Percentiles rank a stretch among this genome's conserved stretches.
Evolutionary conservation across 2,113 vertebrate species (phyloP).

Genomic region (Platichthys flesus): DNA sequence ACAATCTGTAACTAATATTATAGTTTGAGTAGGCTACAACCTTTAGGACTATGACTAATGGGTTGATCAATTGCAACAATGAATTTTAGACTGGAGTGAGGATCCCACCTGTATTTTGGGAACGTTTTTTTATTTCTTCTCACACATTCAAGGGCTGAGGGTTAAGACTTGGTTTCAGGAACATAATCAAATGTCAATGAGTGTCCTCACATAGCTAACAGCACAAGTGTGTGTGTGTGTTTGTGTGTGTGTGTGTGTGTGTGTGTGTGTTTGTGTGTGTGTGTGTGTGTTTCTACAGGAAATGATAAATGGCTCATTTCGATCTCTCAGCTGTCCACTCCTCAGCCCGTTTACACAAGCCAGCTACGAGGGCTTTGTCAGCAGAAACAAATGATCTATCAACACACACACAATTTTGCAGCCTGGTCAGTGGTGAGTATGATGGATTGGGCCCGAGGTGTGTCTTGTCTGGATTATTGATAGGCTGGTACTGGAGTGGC

Average conservation of each 20-base stretch:
- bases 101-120: neutral
- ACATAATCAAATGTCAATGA: neutral
- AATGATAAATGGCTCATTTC: conserved; percentile 71
- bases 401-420: conserved; percentile 28
- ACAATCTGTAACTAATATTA: neutral
- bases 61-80: neutral
- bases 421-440: conserved; percentile 53
- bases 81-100: neutral
- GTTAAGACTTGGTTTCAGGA: too few species aligned
- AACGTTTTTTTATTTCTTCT: too few species aligned
- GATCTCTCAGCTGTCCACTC: conserved; percentile 58
- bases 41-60: neutral
- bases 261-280: conserved; percentile 10
- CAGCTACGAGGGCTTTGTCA: conserved; percentile 56
- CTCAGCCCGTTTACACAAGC: conserved; percentile 41
- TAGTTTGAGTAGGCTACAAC: neutral
- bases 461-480: conserved; percentile 67
- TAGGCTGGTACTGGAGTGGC: conserved; percentile 63
- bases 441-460: conserved; percentile 70
- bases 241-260: conserved; percentile 1
- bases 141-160: too few species aligned
- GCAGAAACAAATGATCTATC: conserved; percentile 73
- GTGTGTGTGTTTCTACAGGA: conserved; percentile 30
- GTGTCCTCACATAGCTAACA: neutral
- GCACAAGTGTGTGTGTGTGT: conserved; percentile 7